phyloP scores from a whole-genome alignment of 2,888 invertebrate species.

The Limenitis camilla region DNA sequence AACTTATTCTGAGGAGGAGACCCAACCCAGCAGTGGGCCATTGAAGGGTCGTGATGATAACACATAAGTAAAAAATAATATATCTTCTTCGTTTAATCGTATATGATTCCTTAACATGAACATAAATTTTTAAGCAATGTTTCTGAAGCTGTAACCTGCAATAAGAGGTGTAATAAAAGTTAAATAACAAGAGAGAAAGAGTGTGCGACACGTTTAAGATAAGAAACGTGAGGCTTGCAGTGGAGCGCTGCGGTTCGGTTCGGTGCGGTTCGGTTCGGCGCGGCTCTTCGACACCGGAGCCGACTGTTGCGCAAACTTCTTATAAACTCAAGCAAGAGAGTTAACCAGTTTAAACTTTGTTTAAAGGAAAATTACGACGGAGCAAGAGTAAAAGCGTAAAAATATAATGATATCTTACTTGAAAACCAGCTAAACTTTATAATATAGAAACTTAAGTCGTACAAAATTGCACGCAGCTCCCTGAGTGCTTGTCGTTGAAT shows the following conservation, averaged over 20 bases:
- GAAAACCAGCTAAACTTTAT: background rate
- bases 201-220: background rate
- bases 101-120: background rate
- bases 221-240: background rate
- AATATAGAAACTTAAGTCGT: background rate
- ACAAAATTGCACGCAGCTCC: too few species aligned
- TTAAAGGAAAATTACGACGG: background rate
- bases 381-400: background rate
- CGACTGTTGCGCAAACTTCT: too few species aligned
- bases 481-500: too few species aligned
- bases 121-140: background rate
- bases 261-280: background rate
- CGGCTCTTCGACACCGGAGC: too few species aligned
- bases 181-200: background rate
- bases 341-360: background rate
- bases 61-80: too few species aligned
- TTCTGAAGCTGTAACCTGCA: background rate
- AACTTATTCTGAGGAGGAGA: too few species aligned
- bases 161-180: background rate
- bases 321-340: background rate
- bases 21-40: too few species aligned
- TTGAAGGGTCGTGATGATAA: too few species aligned
- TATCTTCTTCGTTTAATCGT: too few species aligned
- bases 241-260: background rate
- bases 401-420: background rate